These are phyloP conservation scores for Plodia interpunctella DNA, from an alignment of 1,140 invertebrate genomes.

Conservation along the genomic window DNA sequence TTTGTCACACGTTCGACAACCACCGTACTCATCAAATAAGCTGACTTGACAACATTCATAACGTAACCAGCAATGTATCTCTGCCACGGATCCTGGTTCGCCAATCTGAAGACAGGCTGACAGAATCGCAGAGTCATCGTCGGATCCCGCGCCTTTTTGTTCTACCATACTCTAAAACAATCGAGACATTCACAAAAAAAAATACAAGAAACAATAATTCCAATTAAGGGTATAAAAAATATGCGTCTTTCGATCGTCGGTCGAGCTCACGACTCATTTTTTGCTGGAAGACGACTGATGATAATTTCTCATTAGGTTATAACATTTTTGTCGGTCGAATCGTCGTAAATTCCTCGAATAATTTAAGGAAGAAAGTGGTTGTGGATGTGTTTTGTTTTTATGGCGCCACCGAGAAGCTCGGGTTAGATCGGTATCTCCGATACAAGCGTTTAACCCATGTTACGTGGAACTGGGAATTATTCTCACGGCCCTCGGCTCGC, in stretches of 20 bases:
- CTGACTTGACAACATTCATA: constrained; percentile 32
- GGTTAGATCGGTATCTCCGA: constrained; percentile 73
- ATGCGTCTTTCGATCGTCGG: constrained; percentile 33
- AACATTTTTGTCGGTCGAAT: constrained; percentile 72
- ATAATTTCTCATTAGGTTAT: constrained; percentile 77
- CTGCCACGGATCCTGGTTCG: constrained; percentile 17
- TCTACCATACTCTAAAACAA: constrained; percentile 55
- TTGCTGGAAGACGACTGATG: constrained; percentile 59
- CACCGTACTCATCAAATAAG: constrained; percentile 41
- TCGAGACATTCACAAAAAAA: constrained; percentile 50
- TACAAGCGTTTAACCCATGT: constrained; percentile 75
- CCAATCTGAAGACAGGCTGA: constrained; percentile 27
- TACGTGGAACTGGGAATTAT: constrained; percentile 65
- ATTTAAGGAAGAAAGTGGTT: constrained; percentile 75
- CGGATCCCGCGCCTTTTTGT: constrained; percentile 47
- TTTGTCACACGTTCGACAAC: constrained; percentile 26
- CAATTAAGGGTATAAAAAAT: constrained; percentile 63
- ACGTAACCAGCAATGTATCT: constrained; percentile 37
- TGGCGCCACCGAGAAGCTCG: constrained; percentile 67
- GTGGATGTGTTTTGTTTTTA: constrained; percentile 74
- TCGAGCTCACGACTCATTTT: constrained; percentile 48
- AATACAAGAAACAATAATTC: constrained; percentile 64
- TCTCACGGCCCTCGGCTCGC: constrained; percentile 57
- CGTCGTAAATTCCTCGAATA: constrained; percentile 74
- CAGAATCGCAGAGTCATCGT: constrained; percentile 53